Evolutionary conservation across 2,797 vertebrate species (phyloP).

Genomic region (Atherinosoma microstoma): DNA sequence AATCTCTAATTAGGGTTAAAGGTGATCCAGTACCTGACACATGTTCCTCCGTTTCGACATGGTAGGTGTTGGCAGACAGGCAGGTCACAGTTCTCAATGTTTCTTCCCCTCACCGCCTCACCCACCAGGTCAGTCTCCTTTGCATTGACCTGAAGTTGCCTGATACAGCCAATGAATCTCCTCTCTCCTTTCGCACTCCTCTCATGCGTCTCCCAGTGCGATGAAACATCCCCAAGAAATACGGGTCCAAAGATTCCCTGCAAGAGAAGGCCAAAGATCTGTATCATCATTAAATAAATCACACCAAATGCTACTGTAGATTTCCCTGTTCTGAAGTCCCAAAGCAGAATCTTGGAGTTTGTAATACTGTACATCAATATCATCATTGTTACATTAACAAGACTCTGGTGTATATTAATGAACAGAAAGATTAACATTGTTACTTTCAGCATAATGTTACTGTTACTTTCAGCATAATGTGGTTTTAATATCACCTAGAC

Average conservation of each 20-base stretch:
- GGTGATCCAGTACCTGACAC: slow-evolving; percentile 82
- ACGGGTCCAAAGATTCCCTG: slow-evolving; percentile 86
- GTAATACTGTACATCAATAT: slow-evolving; percentile 16
- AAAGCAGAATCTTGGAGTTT: slow-evolving; percentile 25
- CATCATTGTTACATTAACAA: slow-evolving; percentile 44
- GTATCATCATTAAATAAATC: slow-evolving; percentile 43
- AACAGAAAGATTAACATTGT: slow-evolving; percentile 43
- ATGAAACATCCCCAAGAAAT: slow-evolving; percentile 87
- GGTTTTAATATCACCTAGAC: slow-evolving; percentile 23
- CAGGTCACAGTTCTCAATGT: slow-evolving; percentile 87
- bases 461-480: slow-evolving; percentile 36
- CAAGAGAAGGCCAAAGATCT: slow-evolving; percentile 39
- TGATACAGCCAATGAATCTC: slow-evolving; percentile 87
- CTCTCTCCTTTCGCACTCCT: slow-evolving; percentile 60
- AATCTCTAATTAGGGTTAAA: slow-evolving; percentile 32
- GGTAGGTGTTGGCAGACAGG: slow-evolving; percentile 83
- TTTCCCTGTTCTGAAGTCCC: slow-evolving; percentile 14
- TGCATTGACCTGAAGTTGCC: slow-evolving; percentile 87
- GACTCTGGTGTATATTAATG: slow-evolving; percentile 32
- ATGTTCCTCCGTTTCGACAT: slow-evolving; percentile 88
- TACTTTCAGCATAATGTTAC: slow-evolving; percentile 17
- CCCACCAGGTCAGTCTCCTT: slow-evolving; percentile 84
- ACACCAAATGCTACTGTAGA: slow-evolving; percentile 28
- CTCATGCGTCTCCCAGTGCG: slow-evolving; percentile 68
- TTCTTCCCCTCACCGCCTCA: slow-evolving; percentile 83